Conservation (phyloP, 2,888 invertebrate species). For the Athetis lepigone region DNA sequence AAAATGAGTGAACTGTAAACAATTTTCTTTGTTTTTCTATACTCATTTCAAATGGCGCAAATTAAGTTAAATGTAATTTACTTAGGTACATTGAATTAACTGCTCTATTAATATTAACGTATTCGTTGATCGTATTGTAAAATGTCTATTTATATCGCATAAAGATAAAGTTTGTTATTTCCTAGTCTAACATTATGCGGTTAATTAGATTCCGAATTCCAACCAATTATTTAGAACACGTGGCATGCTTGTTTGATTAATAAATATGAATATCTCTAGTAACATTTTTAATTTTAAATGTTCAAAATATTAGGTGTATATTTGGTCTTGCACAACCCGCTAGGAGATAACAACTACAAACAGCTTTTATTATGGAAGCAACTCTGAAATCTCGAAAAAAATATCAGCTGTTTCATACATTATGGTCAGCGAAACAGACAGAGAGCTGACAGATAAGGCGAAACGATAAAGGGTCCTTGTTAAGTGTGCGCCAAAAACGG, state of each 20-base stretch:
- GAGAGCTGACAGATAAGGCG: no score
- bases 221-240: conserved; percentile 18
- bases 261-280: background rate
- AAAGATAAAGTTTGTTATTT: conserved; percentile 11
- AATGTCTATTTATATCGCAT: background rate
- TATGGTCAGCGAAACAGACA: no score
- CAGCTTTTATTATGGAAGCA: no score
- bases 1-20: background rate
- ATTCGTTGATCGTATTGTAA: background rate
- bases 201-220: conserved; percentile 14
- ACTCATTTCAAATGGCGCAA: background rate
- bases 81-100: no score
- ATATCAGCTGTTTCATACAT: no score
- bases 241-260: background rate
- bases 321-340: no score
- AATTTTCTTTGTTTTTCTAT: background rate
- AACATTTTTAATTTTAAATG: no score
- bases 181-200: background rate
- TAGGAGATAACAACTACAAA: no score
- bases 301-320: no score
- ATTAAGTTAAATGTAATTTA: background rate
- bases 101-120: background rate
- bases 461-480: no score
- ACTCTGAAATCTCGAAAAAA: no score
- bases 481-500: no score